Evolutionary conservation across 2,888 invertebrate genomes (phyloP).

Genomic region (Cactoblastis cactorum): DNA sequence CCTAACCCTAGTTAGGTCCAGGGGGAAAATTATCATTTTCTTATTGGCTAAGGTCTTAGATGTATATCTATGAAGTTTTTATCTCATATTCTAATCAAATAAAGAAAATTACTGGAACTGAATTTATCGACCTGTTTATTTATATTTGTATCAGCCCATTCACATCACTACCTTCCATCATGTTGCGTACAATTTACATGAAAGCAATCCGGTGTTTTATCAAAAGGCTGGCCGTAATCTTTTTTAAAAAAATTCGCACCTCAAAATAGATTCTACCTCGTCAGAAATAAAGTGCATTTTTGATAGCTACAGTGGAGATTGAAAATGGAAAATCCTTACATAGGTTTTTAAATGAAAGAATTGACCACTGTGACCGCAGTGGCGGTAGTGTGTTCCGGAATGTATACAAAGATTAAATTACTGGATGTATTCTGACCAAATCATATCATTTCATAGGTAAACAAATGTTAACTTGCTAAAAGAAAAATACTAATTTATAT

Average conservation of each 20-base stretch:
- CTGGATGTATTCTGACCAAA: too few relatives aligned
- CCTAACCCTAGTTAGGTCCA: too few relatives aligned
- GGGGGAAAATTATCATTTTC: too few relatives aligned
- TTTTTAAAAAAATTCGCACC: constrained; percentile 1
- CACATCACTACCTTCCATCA: neutral
- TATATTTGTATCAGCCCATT: neutral
- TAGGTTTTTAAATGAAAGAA: constrained; percentile 1
- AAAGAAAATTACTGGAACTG: neutral
- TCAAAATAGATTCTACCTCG: neutral
- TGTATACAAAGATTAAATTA: too few relatives aligned
- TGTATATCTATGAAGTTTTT: too few relatives aligned
- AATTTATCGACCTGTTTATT: neutral
- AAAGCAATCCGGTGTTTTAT: constrained; percentile 11
- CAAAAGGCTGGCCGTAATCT: constrained; percentile 5
- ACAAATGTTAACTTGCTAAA: too few relatives aligned
- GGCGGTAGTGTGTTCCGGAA: too few relatives aligned
- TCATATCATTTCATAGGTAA: too few relatives aligned
- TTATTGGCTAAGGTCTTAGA: too few relatives aligned
- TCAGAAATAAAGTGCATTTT: neutral
- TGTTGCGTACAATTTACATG: constrained; percentile 6
- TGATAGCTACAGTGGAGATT: neutral
- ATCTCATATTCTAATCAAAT: too few relatives aligned
- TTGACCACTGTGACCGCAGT: neutral
- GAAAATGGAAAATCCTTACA: constrained; percentile 3
- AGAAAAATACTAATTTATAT: too few relatives aligned